Conservation (phyloP, 2,113 vertebrate species). For the Amphiprion ocellaris region DNA sequence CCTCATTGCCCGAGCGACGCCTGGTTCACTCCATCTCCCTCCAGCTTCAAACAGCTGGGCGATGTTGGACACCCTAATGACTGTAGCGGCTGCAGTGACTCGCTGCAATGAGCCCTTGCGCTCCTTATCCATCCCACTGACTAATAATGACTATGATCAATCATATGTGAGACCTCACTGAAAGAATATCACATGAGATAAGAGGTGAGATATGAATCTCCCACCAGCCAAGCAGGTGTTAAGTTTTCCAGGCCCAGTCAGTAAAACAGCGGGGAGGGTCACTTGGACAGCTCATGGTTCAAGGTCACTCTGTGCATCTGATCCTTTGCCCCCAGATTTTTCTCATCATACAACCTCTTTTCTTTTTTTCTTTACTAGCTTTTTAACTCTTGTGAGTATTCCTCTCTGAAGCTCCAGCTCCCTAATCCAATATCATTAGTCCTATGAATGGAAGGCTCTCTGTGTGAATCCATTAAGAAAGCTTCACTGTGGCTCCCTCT, state of each 20-base stretch:
- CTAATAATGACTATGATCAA: constrained; percentile 71
- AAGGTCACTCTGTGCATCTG: constrained; percentile 40
- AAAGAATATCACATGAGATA: constrained; percentile 52
- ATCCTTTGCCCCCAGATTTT: constrained; percentile 12
- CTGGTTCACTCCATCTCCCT: constrained; percentile 6
- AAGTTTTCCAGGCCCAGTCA: constrained; percentile 24
- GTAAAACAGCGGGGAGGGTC: constrained; percentile 30
- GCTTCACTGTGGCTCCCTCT: constrained; percentile 56
- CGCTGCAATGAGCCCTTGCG: constrained; percentile 34
- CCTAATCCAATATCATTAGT: constrained; percentile 81
- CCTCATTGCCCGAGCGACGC: background rate
- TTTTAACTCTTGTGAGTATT: constrained; percentile 48
- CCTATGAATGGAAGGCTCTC: constrained; percentile 72
- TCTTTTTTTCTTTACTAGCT: background rate
- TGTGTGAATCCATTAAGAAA: constrained; percentile 78
- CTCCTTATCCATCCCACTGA: constrained; percentile 50
- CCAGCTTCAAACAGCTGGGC: constrained; percentile 38
- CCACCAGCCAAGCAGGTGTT: constrained; percentile 61
- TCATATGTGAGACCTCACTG: constrained; percentile 57
- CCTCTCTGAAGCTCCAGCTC: constrained; percentile 43
- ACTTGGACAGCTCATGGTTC: background rate
- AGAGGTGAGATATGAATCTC: constrained; percentile 41
- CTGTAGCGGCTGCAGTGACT: constrained; percentile 23
- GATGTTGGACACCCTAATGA: constrained; percentile 38
- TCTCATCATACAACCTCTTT: constrained; percentile 29